Percentiles rank a stretch among this genome's conserved stretches.
phyloP scores from a whole-genome alignment of 37 sponge, comb jelly and placozoan genomes.

The Amphimedon queenslandica region DNA sequence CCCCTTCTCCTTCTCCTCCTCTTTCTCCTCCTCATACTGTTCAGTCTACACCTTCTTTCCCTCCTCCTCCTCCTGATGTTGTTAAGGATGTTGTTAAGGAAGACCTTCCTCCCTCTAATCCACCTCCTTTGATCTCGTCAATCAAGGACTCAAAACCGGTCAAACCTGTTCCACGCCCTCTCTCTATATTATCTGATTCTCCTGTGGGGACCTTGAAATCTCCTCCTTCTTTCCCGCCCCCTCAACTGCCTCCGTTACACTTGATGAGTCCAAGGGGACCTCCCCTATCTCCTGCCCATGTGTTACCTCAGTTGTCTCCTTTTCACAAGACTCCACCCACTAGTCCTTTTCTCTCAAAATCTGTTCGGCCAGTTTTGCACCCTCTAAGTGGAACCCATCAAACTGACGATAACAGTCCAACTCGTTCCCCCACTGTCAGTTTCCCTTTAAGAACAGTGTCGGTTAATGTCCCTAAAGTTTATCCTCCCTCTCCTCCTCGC shows the following conservation, averaged over 20 bases:
- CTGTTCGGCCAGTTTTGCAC: background rate
- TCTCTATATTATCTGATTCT: too few relatives aligned
- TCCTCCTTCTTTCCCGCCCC: too few relatives aligned
- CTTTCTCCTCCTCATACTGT: background rate
- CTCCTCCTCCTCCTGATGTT: background rate
- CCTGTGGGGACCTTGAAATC: too few relatives aligned
- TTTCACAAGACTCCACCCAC: background rate
- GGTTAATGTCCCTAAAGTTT: background rate
- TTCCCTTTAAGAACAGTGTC: background rate
- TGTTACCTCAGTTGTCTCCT: background rate
- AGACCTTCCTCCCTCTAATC: too few relatives aligned
- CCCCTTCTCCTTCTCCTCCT: background rate
- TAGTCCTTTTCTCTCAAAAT: background rate
- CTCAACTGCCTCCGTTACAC: background rate
- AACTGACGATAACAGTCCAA: too few relatives aligned
- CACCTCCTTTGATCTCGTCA: too few relatives aligned
- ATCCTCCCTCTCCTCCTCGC: constrained; percentile 4
- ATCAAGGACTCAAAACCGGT: background rate
- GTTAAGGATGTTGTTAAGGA: background rate
- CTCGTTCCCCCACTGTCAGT: background rate
- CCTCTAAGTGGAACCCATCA: too few relatives aligned
- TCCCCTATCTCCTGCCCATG: background rate
- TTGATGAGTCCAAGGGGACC: background rate
- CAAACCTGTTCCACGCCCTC: background rate
- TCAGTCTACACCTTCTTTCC: too few relatives aligned